Conservation (phyloP, 2,113 vertebrate genomes). For the Odontesthes bonariensis region DNA sequence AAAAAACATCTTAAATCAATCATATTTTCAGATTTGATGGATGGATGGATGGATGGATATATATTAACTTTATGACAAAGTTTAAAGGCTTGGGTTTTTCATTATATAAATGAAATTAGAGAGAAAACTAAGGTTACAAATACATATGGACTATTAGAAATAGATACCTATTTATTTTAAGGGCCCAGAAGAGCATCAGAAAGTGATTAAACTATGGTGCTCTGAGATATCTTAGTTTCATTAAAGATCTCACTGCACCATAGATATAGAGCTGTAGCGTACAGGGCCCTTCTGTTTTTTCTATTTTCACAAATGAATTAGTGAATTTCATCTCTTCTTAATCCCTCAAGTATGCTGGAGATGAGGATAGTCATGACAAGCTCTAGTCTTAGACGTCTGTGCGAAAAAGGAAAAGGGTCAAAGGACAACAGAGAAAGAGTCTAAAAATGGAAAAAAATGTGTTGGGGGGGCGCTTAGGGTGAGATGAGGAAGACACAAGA, state of each 20-base stretch:
- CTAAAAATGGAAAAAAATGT: slow-evolving; percentile 12
- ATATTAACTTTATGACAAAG: not conserved
- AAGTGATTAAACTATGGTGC: slow-evolving; percentile 46
- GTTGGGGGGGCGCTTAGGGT: not conserved
- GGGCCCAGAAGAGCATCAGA: slow-evolving; percentile 22
- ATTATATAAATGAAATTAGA: not conserved
- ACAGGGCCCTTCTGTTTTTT: slow-evolving; percentile 59
- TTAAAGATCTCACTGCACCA: slow-evolving; percentile 67
- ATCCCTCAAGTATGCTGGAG: slow-evolving; percentile 83
- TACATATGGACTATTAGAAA: slow-evolving; percentile 1
- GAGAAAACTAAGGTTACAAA: not conserved
- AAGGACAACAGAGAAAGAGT: slow-evolving; percentile 9
- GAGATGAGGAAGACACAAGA: not conserved
- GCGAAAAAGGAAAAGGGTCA: slow-evolving; percentile 38
- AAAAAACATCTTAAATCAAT: not conserved
- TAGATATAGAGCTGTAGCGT: slow-evolving; percentile 71
- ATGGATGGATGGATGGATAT: too few relatives aligned
- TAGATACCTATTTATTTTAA: slow-evolving; percentile 7
- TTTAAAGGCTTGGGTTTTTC: not conserved
- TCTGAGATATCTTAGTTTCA: slow-evolving; percentile 70
- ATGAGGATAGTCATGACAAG: slow-evolving; percentile 81
- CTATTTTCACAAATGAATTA: slow-evolving; percentile 65
- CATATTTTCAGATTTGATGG: not conserved
- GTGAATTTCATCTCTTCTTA: slow-evolving; percentile 83
- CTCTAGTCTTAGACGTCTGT: slow-evolving; percentile 47